Percentiles rank a stretch among this genome's conserved stretches.
Conservation (phyloP, 2,797 vertebrate genomes). For the Tympanoctomys barrerae region DNA sequence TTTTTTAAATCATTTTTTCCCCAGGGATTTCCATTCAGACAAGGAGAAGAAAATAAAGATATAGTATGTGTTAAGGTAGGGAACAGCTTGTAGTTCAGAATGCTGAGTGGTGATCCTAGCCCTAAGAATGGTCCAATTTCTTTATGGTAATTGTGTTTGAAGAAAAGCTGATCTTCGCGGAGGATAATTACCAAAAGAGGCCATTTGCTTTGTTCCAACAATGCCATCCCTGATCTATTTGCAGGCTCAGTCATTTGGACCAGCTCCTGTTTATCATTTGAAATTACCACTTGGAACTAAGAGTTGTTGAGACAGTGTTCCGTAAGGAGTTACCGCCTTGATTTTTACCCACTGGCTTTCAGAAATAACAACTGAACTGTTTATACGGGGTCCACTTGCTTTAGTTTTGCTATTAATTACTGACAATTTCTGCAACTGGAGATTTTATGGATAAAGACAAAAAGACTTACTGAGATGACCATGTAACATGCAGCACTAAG, state of each 20-base stretch:
- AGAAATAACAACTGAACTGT: neutral
- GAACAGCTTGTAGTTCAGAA: neutral
- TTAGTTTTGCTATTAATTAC: slow-evolving; percentile 4
- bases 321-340: neutral
- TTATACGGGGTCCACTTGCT: neutral
- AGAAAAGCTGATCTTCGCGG: slow-evolving; percentile 35
- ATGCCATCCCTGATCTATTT: neutral
- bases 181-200: neutral
- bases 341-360: neutral
- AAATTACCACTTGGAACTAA: neutral
- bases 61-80: neutral
- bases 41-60: slow-evolving; percentile 49
- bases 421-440: neutral
- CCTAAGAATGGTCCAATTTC: neutral
- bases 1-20: neutral
- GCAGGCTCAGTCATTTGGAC: neutral
- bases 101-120: neutral
- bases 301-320: neutral
- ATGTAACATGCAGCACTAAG: neutral
- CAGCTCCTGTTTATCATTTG: neutral
- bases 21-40: slow-evolving; percentile 43
- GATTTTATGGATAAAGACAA: neutral
- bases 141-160: neutral
- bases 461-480: slow-evolving; percentile 10
- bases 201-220: slow-evolving; percentile 16